Conservation (phyloP, 2,888 invertebrate genomes). For the Spodoptera exigua region DNA sequence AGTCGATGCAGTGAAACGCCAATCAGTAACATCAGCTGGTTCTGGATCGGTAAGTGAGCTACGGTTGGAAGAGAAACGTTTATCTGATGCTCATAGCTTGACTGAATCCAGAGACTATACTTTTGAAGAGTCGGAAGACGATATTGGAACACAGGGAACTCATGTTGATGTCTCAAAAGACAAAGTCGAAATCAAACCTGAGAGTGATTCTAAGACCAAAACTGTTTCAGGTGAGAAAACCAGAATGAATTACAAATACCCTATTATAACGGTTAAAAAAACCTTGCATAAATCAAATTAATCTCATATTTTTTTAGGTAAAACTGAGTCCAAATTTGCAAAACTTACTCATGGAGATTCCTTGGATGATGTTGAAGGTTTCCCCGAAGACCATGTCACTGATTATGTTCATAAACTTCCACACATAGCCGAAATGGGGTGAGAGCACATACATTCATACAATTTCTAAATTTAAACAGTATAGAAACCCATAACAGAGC, state of each 20-base stretch:
- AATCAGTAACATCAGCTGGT: slow-evolving; percentile 84
- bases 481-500: neutral
- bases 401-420: slow-evolving; percentile 85
- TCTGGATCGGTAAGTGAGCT: slow-evolving; percentile 83
- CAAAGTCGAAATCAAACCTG: slow-evolving; percentile 71
- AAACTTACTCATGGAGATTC: slow-evolving; percentile 85
- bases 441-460: slow-evolving; percentile 49
- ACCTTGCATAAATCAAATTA: too few species aligned
- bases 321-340: slow-evolving; percentile 74
- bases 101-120: slow-evolving; percentile 87
- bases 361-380: slow-evolving; percentile 87
- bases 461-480: too few species aligned
- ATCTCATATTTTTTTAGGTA: slow-evolving; percentile 60
- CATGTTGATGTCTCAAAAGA: slow-evolving; percentile 78
- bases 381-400: slow-evolving; percentile 84
- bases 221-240: slow-evolving; percentile 61
- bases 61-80: slow-evolving; percentile 83
- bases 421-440: slow-evolving; percentile 86
- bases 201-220: slow-evolving; percentile 70
- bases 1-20: slow-evolving; percentile 78
- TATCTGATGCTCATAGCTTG: slow-evolving; percentile 85
- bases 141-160: slow-evolving; percentile 83
- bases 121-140: slow-evolving; percentile 88
- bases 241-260: neutral
- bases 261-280: too few species aligned